These are phyloP conservation scores for Leucopsar rothschildi DNA, from an alignment of 2,113 vertebrate species.

Conservation along the genomic window DNA sequence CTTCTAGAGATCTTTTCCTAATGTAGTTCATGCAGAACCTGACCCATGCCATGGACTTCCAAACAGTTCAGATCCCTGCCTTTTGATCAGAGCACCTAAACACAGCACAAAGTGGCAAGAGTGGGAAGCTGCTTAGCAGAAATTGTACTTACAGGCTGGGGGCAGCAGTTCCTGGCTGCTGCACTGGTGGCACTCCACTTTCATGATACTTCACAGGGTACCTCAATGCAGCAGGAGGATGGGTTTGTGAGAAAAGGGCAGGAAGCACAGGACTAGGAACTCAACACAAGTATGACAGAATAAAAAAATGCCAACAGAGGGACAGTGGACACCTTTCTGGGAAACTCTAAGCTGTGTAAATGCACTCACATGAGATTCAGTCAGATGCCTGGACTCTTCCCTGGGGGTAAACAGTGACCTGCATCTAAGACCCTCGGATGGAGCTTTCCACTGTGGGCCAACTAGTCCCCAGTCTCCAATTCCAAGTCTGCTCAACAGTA, in stretches of 20 bases:
- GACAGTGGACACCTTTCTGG: neutral
- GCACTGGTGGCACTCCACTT: neutral
- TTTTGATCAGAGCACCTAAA: neutral
- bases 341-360: neutral
- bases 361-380: neutral
- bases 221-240: neutral
- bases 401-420: neutral
- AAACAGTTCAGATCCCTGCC: neutral
- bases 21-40: neutral
- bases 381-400: neutral
- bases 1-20: neutral
- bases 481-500: neutral
- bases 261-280: neutral
- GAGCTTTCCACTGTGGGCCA: neutral
- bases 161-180: neutral
- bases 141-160: neutral
- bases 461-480: neutral
- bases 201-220: neutral
- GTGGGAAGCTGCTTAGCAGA: neutral
- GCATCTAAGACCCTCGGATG: neutral
- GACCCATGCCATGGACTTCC: neutral
- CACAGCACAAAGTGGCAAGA: neutral
- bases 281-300: fast-evolving
- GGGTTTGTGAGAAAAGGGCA: neutral
- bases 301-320: neutral